Evolutionary conservation across 2,888 invertebrate species (phyloP).

Genomic region (Lithodes maja): DNA sequence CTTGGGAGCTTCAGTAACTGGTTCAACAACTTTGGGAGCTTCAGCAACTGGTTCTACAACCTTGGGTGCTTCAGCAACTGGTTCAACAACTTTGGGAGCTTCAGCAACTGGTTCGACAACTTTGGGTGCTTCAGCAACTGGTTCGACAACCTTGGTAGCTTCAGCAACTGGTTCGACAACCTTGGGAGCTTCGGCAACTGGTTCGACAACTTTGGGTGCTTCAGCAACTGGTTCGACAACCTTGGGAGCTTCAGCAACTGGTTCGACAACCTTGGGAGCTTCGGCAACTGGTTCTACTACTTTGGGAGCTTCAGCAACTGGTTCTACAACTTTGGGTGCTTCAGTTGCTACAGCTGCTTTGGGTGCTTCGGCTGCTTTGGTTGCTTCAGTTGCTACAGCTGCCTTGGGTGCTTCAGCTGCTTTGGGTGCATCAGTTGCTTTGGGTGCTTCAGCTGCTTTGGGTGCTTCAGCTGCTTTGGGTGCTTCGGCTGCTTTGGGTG

Average conservation of each 20-base stretch:
- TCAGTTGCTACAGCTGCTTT: constrained; percentile 9
- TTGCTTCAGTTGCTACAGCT: constrained; percentile 9
- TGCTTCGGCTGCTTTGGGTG: constrained; percentile 2
- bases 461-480: constrained; percentile 9
- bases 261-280: background rate
- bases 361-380: background rate
- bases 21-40: background rate
- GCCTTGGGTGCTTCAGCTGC: background rate
- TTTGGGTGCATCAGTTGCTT: background rate
- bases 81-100: constrained; percentile 6
- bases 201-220: constrained; percentile 6
- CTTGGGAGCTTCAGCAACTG: background rate
- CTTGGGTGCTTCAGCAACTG: background rate
- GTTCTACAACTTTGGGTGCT: constrained; percentile 5
- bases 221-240: constrained; percentile 15
- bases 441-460: constrained; percentile 1
- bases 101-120: constrained; percentile 4
- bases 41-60: constrained; percentile 10
- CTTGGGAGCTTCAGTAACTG: background rate
- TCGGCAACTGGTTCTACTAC: constrained; percentile 4
- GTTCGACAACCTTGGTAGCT: background rate
- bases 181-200: constrained; percentile 1
- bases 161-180: background rate
- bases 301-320: constrained; percentile 18
- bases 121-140: constrained; percentile 10